Percentiles rank a stretch among this genome's conserved stretches.
Conservation (phyloP, 1,140 invertebrate species). For the Theocolax elegans region DNA sequence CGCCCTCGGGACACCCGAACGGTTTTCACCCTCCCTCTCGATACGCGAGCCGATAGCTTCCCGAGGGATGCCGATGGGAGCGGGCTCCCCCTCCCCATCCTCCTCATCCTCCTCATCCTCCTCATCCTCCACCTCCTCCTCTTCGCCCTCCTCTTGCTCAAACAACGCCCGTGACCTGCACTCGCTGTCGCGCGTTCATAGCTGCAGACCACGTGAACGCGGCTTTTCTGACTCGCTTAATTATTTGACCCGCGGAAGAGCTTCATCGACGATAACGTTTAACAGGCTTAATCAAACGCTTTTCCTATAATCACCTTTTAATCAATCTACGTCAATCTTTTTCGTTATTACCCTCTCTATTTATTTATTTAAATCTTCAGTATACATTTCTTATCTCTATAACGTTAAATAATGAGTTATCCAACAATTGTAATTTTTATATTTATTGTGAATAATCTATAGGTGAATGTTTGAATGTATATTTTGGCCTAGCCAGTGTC, state of each 20-base stretch:
- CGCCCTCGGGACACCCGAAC: constrained; percentile 53
- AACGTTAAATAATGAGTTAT: no score
- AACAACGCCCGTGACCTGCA: constrained; percentile 50
- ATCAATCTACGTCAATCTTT: no score
- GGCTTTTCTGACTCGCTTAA: constrained; percentile 2
- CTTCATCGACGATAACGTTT: neutral
- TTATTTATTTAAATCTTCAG: no score
- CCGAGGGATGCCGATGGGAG: constrained; percentile 63
- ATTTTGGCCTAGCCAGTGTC: no score
- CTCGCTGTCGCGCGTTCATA: neutral
- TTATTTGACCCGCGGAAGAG: constrained; percentile 2
- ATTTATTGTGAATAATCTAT: no score
- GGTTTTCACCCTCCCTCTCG: constrained; percentile 64
- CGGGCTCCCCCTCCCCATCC: constrained; percentile 41
- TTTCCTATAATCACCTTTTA: neutral
- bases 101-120: no score
- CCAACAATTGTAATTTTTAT: no score
- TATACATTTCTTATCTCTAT: no score
- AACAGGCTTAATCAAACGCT: neutral
- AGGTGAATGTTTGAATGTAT: no score
- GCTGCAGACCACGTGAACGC: neutral
- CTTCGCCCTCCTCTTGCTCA: constrained; percentile 38
- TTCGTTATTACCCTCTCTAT: no score
- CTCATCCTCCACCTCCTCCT: constrained; percentile 20
- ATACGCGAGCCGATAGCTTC: constrained; percentile 69